Conservation (phyloP, 2,888 invertebrate genomes). For the Agrotis ipsilon region DNA sequence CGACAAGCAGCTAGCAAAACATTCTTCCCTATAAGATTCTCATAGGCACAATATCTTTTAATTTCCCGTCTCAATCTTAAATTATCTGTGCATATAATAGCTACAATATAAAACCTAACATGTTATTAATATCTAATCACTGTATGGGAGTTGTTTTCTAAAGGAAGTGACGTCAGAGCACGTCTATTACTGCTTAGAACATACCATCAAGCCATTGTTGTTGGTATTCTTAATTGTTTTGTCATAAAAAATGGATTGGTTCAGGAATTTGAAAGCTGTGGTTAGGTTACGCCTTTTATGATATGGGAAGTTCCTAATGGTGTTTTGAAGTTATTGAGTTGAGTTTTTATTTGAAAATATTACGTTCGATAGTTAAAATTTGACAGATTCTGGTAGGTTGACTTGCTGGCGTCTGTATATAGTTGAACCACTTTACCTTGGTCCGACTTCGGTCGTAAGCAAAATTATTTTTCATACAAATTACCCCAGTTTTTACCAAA, state of each 20-base stretch:
- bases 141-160: slow-evolving; percentile 33
- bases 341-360: too few relatives aligned
- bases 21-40: background rate
- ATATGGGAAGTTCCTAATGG: too few relatives aligned
- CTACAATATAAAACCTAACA: slow-evolving; percentile 34
- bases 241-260: slow-evolving; percentile 37
- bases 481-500: slow-evolving; percentile 12
- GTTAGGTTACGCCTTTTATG: background rate
- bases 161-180: slow-evolving; percentile 53
- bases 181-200: slow-evolving; percentile 36
- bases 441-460: too few relatives aligned
- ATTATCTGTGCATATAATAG: slow-evolving; percentile 14
- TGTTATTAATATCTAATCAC: slow-evolving; percentile 47
- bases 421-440: too few relatives aligned
- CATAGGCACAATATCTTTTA: background rate
- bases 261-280: slow-evolving; percentile 6
- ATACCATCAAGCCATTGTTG: slow-evolving; percentile 48
- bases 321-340: too few relatives aligned
- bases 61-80: background rate
- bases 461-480: slow-evolving; percentile 1
- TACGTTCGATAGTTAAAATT: too few relatives aligned
- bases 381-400: too few relatives aligned
- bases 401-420: background rate
- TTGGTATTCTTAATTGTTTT: slow-evolving; percentile 15
- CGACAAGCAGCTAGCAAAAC: background rate